phyloP scores from a whole-genome alignment of 2,888 invertebrate genomes.

The Deilephila elpenor region DNA sequence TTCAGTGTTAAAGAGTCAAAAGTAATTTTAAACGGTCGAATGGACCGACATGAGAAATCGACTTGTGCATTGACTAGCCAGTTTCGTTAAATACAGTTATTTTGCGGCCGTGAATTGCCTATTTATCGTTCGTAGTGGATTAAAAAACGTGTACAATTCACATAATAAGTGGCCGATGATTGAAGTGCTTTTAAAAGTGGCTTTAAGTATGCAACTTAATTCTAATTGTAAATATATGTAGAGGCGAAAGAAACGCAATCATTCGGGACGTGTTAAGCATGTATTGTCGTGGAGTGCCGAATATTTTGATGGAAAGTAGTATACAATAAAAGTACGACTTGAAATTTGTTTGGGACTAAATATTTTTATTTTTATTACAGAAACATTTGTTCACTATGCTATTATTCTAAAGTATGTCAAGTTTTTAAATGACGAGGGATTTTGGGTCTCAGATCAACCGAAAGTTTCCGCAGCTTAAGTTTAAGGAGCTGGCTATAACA shows the following conservation, averaged over 20 bases:
- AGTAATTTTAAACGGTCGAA: conserved; percentile 22
- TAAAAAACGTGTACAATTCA: conserved; percentile 22
- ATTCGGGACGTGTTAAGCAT: conserved; percentile 3
- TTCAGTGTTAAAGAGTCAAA: conserved; percentile 19
- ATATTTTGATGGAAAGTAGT: neutral
- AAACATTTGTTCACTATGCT: no score
- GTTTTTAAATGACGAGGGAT: no score
- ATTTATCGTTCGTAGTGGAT: conserved; percentile 18
- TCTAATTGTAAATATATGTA: conserved; percentile 5
- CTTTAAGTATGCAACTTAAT: conserved; percentile 18
- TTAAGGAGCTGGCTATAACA: no score
- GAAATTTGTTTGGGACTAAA: no score
- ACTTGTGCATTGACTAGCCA: conserved; percentile 4
- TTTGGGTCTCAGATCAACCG: no score
- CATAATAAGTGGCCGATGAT: conserved; percentile 1
- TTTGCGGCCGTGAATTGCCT: conserved; percentile 23
- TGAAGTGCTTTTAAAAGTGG: conserved; percentile 24
- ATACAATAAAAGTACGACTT: neutral
- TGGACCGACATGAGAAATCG: conserved; percentile 18
- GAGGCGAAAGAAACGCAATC: neutral
- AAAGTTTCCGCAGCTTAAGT: no score
- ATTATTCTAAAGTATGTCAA: no score
- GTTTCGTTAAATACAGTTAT: conserved; percentile 23
- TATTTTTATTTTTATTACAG: no score
- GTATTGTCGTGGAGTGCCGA: neutral